These are phyloP conservation scores for Callorhinus ursinus DNA, from an alignment of 2,113 vertebrate species.

Conservation along the genomic window DNA sequence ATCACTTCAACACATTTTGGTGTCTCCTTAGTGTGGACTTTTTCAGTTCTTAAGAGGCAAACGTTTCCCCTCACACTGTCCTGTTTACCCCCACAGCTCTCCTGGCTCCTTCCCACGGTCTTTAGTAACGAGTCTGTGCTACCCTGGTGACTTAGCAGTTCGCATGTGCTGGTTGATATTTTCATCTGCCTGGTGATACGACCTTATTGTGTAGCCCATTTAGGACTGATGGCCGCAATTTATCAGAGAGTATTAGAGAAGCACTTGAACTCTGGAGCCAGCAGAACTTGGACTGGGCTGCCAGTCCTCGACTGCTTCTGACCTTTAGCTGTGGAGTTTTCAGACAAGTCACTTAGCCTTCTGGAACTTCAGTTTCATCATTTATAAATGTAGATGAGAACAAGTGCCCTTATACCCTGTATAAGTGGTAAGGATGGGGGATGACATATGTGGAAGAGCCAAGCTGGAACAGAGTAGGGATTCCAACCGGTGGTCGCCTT, in stretches of 20 bases:
- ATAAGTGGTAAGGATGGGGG: background rate
- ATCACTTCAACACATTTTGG: background rate
- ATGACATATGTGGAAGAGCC: background rate
- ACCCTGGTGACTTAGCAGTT: background rate
- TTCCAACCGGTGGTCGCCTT: background rate
- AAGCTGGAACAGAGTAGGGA: background rate
- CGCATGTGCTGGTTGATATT: background rate
- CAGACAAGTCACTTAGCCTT: background rate
- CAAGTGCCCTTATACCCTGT: background rate
- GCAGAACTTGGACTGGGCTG: background rate
- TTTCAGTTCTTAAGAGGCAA: background rate
- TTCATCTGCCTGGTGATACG: background rate
- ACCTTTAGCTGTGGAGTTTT: background rate
- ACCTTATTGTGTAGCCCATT: background rate
- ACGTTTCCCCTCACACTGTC: background rate
- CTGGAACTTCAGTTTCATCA: background rate
- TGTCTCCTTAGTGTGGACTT: background rate
- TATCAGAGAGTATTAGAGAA: background rate
- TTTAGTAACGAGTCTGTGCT: background rate
- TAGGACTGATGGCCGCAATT: background rate
- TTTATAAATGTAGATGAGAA: background rate
- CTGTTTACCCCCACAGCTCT: background rate
- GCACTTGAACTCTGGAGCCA: background rate
- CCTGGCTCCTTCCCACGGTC: background rate
- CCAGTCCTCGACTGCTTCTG: background rate